Evolutionary conservation across 2,113 vertebrate genomes (phyloP).

Genomic region (Acrocephalus kingi): DNA sequence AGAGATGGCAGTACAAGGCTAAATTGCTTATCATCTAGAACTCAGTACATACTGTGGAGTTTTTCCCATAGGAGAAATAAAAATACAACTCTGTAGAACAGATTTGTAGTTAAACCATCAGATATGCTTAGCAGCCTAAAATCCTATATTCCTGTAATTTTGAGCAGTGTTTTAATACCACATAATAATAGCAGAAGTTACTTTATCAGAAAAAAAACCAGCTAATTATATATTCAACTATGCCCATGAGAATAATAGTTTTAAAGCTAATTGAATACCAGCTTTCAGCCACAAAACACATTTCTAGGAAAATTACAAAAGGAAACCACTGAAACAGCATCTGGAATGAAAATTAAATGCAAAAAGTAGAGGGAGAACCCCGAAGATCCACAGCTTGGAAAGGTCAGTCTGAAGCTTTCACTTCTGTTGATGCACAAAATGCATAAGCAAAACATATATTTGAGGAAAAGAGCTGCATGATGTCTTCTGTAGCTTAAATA

Average conservation of each 20-base stretch:
- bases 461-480: not conserved
- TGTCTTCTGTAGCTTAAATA: not conserved
- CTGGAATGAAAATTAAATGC: not conserved
- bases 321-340: not conserved
- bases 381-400: not conserved
- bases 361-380: not conserved
- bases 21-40: not conserved
- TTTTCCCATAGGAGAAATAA: not conserved
- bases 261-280: not conserved
- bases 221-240: not conserved
- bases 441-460: not conserved
- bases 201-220: not conserved
- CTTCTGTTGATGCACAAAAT: not conserved
- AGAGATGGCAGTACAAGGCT: not conserved
- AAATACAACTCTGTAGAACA: not conserved
- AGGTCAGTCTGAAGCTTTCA: not conserved
- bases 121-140: not conserved
- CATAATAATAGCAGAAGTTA: not conserved
- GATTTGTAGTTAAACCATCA: not conserved
- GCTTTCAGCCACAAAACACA: not conserved
- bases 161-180: not conserved
- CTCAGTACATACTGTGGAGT: rapidly evolving
- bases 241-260: not conserved
- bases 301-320: not conserved
- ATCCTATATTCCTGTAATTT: not conserved